Conservation (phyloP, 2,113 vertebrate species). For the Sminthopsis crassicaudata region DNA sequence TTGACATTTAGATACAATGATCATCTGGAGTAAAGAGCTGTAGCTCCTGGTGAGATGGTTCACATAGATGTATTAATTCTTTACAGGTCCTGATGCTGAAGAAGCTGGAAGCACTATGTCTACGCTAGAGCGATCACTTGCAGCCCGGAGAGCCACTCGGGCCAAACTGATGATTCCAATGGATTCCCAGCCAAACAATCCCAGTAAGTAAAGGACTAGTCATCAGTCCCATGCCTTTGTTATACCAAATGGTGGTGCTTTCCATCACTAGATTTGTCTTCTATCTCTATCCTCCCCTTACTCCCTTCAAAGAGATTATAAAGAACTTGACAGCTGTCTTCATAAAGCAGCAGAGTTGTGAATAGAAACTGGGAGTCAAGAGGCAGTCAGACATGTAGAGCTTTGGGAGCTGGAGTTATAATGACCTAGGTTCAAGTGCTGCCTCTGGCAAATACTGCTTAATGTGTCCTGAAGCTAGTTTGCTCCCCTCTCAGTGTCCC, state of each 20-base stretch:
- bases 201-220: conserved; percentile 85
- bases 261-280: not conserved
- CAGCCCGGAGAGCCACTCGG: conserved; percentile 89
- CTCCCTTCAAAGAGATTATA: not conserved
- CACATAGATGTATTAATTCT: not conserved
- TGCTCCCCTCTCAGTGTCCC: not conserved
- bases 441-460: not conserved
- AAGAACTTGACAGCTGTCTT: not conserved
- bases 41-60: not conserved
- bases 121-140: conserved; percentile 93
- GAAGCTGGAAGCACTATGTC: conserved; percentile 93
- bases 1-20: not conserved
- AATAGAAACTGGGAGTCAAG: not conserved
- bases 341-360: not conserved
- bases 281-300: not conserved
- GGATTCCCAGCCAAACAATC: conserved; percentile 93
- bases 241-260: not conserved
- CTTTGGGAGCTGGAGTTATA: not conserved
- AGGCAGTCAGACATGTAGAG: not conserved
- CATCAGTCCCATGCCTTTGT: not conserved
- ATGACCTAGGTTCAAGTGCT: not conserved
- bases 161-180: conserved; percentile 97
- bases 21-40: not conserved
- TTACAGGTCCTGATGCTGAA: conserved; percentile 89
- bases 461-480: not conserved